Percentiles rank a stretch among this genome's conserved stretches.
Evolutionary conservation across 37 sponge, comb jelly and placozoan genomes (phyloP).

Genomic region (Crambe crambe): DNA sequence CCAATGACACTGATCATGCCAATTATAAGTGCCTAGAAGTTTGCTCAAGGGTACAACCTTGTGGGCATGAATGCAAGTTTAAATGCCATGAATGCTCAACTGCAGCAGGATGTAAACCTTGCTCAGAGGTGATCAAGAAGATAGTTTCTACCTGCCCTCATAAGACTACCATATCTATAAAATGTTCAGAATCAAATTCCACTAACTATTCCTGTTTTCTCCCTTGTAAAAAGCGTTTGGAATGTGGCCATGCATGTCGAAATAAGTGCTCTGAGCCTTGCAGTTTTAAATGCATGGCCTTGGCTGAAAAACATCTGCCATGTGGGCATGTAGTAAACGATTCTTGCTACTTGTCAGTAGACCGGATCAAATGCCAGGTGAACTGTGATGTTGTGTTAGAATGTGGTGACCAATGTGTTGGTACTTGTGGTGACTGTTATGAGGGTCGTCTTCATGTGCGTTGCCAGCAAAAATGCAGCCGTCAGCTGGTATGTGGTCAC

Average conservation of each 20-base stretch:
- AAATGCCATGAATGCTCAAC: conserved; percentile 60
- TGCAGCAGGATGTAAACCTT: conserved; percentile 47
- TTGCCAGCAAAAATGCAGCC: conserved; percentile 62
- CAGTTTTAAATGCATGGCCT: conserved; percentile 25
- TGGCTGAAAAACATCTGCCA: conserved; percentile 25
- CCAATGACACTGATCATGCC: conserved; percentile 59
- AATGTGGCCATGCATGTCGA: conserved; percentile 82
- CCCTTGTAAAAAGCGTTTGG: conserved; percentile 51
- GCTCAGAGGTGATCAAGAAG: conserved; percentile 47
- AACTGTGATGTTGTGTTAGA: conserved; percentile 20
- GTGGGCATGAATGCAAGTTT: conserved; percentile 74
- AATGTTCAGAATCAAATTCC: conserved; percentile 48
- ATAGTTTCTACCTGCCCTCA: conserved; percentile 57
- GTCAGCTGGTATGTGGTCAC: conserved; percentile 83
- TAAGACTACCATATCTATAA: neutral
- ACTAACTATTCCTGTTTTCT: conserved; percentile 18
- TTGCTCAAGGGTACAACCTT: conserved; percentile 45
- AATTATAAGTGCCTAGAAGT: conserved; percentile 42
- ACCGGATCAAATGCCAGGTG: conserved; percentile 19
- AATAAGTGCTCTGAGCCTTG: conserved; percentile 64
- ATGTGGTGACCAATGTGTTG: conserved; percentile 77
- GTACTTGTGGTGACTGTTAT: conserved; percentile 69
- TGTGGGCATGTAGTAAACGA: conserved; percentile 69
- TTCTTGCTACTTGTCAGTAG: conserved; percentile 17
- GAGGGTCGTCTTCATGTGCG: conserved; percentile 73